Base-by-base conservation (phyloP, 2,888 invertebrate species). In the Liodrosophila aerea region DNA sequence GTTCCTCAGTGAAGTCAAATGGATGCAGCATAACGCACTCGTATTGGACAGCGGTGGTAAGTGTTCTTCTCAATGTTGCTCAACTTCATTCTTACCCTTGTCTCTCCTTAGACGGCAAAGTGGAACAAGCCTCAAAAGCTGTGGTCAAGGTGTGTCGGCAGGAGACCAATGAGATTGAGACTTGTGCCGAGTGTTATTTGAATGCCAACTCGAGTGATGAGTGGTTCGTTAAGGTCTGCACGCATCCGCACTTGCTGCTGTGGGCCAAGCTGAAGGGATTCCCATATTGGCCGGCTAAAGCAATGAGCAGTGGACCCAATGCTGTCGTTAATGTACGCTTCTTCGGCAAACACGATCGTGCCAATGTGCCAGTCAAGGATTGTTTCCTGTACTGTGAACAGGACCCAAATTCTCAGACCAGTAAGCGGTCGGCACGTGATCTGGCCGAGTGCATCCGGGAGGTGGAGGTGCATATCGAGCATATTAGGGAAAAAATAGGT, bases 241-340 rank as follows among this genome's bases (percentile, higher is more conserved):
- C 94, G 15, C 94, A 93, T 54, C 98, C 98, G 0, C 98, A 98
- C 91, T 91, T 96, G 11, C 90, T 98, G 53, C 94, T 98, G 0
- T 99, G 98, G 98, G 98, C 98, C 0, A 98, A 98, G 89, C 91
- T 98, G 8, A 97, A 98, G 91, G 98, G 94, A 90, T 98, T 98
- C 87, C 98, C 98, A 0, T 98, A 95, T 90, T 99, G 98, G 98
- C 98, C 98, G 0, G 98, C 97, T 0, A 98, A 98, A 90, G 96
- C 94, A 0, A 95, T 96, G 95, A 92, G 93, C 0, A 89, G 92
- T 5, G 93, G 93, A 56, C 91, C 92, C 15, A 90, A 92, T 7
- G 93, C 94, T 0, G 90, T 93, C 76, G 96, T 97, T 0, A 97
- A 98, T 89, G 97, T 97, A 1, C 91, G 97, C 1, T 98, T 98